Base-by-base conservation (phyloP, 2,113 vertebrate species). In the Caretta caretta region DNA sequence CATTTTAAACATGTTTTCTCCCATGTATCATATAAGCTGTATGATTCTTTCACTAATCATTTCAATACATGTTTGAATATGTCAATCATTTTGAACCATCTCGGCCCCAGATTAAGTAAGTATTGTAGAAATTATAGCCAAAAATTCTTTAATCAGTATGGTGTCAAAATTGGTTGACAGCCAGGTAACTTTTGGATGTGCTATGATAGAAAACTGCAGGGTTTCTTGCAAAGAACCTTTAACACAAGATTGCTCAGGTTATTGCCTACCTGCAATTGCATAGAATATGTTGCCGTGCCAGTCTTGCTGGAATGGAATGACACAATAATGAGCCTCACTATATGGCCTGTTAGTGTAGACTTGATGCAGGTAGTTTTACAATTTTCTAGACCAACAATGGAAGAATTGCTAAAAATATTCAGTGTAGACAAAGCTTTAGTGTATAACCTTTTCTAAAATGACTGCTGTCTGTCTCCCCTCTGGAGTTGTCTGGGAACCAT, bases 401-500 rank as follows among this genome's bases (percentile, higher is more conserved):
- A 17, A 27, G 53, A 69, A 48, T 19, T 19, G 3, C 10, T 29
- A 3, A 59, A 2, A 46, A 81, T 46, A 57, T 29, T 69, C 10
- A 14, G 1, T 12, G 3, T 35, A 4, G 6, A 13, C 91, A n/a
- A 24, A 3, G 0, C 13, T 54, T 76, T 24, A 25, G n/a, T 25
- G 62, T 65, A 65, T 65, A 31, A 75, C 7, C 20, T 42, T 75
- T 75, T n/a, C 69, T 75, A 24, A n/a, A 5, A 24, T 42, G 38
- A 24, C n/a, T 22, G 69, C 20, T 38, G n/a, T 75, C 8, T 84
- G 11, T n/a, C 4, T 88, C 20, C 4, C 29, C 81, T 90, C 49
- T 54, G 20, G 19, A 76, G 51, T 27, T 72, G 69, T 38, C 38
- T 25, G 20, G 57, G 5, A 69, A 25, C n/a, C 46, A 9, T 82